phyloP scores from a whole-genome alignment of 2,797 vertebrate species.

The Oreochromis mossambicus region DNA sequence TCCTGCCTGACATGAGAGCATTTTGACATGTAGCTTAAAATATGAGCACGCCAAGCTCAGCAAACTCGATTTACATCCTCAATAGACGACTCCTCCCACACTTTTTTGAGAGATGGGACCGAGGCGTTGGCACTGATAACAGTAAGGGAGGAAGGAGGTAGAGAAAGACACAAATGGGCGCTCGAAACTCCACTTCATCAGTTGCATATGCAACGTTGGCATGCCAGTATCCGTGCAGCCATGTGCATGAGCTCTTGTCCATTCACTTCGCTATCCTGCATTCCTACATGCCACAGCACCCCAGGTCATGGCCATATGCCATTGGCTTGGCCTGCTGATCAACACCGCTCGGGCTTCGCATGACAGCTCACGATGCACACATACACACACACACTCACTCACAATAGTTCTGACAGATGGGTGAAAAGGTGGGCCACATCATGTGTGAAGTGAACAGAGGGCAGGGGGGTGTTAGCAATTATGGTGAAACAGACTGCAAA shows the following conservation, averaged over 20 bases:
- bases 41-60: background rate
- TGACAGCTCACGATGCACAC: slow-evolving; percentile 65
- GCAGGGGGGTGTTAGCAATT: slow-evolving; percentile 54
- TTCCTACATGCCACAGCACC: slow-evolving; percentile 65
- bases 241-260: slow-evolving; percentile 52
- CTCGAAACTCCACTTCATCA: slow-evolving; percentile 60
- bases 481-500: slow-evolving; percentile 66
- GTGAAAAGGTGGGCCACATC: slow-evolving; percentile 74
- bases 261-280: slow-evolving; percentile 57
- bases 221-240: slow-evolving; percentile 36
- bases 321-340: slow-evolving; percentile 70
- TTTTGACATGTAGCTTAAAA: background rate
- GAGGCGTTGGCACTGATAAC: background rate
- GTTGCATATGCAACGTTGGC: slow-evolving; percentile 61
- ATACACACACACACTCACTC: slow-evolving; percentile 23
- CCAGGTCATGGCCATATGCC: slow-evolving; percentile 79
- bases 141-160: background rate
- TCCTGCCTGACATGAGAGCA: background rate
- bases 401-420: slow-evolving; percentile 73
- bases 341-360: slow-evolving; percentile 62
- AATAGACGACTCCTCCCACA: slow-evolving; percentile 21
- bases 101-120: background rate
- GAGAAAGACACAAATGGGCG: slow-evolving; percentile 9
- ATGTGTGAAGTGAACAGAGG: slow-evolving; percentile 74
- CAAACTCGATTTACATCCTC: background rate